phyloP scores from a whole-genome alignment of 2,888 invertebrate species.

The Tinea trinotella region DNA sequence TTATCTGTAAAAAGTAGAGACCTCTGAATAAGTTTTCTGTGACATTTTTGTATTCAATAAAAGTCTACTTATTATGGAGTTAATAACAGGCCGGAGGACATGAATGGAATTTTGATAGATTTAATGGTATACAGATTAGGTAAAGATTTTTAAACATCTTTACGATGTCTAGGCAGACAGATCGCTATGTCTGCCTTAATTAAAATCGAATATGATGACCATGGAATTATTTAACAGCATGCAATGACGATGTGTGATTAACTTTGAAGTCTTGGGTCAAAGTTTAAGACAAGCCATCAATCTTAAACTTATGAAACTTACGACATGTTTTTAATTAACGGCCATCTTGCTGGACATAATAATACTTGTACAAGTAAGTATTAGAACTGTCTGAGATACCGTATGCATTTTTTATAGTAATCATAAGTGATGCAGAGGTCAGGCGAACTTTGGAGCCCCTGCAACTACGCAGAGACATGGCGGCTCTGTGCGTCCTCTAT shows the following conservation, averaged over 20 bases:
- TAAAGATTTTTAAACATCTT: too few relatives aligned
- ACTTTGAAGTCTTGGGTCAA: neutral
- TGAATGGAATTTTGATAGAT: neutral
- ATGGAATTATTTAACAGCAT: neutral
- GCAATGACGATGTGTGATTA: neutral
- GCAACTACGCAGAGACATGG: too few relatives aligned
- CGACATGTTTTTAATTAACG: neutral
- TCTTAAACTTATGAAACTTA: slow-evolving; percentile 9
- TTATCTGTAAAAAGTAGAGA: too few relatives aligned
- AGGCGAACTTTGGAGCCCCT: too few relatives aligned
- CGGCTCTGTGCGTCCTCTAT: too few relatives aligned
- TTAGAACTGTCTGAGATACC: too few relatives aligned
- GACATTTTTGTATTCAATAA: neutral
- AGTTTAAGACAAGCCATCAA: slow-evolving; percentile 6
- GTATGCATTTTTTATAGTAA: too few relatives aligned
- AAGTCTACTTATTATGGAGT: neutral
- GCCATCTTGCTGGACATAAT: neutral
- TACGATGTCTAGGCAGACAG: too few relatives aligned
- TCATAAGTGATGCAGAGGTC: too few relatives aligned
- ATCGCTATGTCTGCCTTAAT: too few relatives aligned
- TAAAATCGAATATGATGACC: neutral
- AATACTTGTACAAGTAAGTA: neutral
- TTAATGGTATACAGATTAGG: too few relatives aligned
- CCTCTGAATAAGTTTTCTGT: neutral
- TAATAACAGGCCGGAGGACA: neutral